A percentile compares a stretch with the other conserved stretches of the same genome.
These are phyloP conservation scores for Scopus umbretta DNA, from an alignment of 2,113 vertebrate genomes.

Conservation along the genomic window DNA sequence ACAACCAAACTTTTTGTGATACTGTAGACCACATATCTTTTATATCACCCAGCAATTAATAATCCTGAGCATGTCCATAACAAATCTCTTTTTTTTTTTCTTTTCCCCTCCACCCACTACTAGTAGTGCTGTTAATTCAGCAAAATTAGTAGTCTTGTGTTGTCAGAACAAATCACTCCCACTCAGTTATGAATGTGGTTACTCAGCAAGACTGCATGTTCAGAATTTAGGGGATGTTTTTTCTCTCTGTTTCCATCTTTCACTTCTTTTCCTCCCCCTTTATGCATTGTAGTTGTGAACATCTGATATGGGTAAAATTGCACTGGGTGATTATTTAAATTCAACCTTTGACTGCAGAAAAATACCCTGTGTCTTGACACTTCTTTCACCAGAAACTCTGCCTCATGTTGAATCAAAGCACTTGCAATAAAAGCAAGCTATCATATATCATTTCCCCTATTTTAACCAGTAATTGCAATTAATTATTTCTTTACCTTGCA, in stretches of 20 bases:
- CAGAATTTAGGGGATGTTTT: conserved; percentile 29
- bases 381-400: not conserved
- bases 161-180: conserved; percentile 63
- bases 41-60: not conserved
- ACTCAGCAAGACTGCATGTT: conserved; percentile 44
- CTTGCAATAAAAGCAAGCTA: not conserved
- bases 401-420: not conserved
- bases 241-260: not conserved
- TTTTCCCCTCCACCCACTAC: not conserved
- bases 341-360: conserved; percentile 25
- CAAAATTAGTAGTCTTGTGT: conserved; percentile 53
- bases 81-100: not conserved
- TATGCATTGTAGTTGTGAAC: not conserved
- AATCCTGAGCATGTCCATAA: not conserved
- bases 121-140: conserved; percentile 48
- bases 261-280: not conserved
- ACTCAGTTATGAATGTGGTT: conserved; percentile 45
- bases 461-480: conserved; percentile 5
- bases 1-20: not conserved
- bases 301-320: not conserved
- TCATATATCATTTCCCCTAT: not conserved
- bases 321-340: conserved; percentile 4
- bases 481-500: conserved; percentile 57
- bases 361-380: not conserved
- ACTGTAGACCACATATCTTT: not conserved